Evolutionary conservation across 2,797 vertebrate species (phyloP), one percentile per base, ranked within the genome.

Genomic region (Microctenopoma stevenorrisi): DNA sequence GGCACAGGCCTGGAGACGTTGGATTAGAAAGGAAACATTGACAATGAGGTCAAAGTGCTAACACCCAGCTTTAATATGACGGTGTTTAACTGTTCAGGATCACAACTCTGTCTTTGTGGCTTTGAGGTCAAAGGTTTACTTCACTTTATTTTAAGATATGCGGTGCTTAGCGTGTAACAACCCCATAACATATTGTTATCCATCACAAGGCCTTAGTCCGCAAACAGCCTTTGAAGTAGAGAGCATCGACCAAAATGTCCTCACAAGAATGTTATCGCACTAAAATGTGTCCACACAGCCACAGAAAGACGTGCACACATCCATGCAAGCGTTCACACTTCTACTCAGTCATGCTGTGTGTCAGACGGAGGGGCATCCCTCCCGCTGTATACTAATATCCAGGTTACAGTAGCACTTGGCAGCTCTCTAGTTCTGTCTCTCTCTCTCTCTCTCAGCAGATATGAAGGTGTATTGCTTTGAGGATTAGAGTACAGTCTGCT

Each of bases 401-500:
- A 33, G n/a, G 53, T 76, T 81, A 75, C 58, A 72, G 62, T 65
- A 65, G 30, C 67, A 76, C 40, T 3, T 64, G 0, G 48, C 59
- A 57, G 43, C 33, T 26, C 2, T 50, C 11, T 47, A 25, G 15
- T 26, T 43, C 15, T 47, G 10, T 18, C 8, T n/a, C 42, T 50
- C 18, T 5, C 42, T 46, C 35, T 18, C 47, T 46, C 44, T 4
- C 37, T n/a, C 35, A 43, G 50, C 30, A 5, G 25, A 73, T 53
- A 52, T 8, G 4, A 72, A 83, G 70, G 77, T 85, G 82, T 86
- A 79, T 55, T 35, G 74, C 67, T 84, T 76, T 80, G 78, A 87
- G 83, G 82, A 90, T 90, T 87, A 90, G 49, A 53, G 57, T 70
- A 71, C 81, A 79, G 59, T 84, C 75, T 87, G 79, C 68, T 78